Evolutionary conservation across 1,140 invertebrate genomes (phyloP).

Genomic region (Sarcophaga peregrina): DNA sequence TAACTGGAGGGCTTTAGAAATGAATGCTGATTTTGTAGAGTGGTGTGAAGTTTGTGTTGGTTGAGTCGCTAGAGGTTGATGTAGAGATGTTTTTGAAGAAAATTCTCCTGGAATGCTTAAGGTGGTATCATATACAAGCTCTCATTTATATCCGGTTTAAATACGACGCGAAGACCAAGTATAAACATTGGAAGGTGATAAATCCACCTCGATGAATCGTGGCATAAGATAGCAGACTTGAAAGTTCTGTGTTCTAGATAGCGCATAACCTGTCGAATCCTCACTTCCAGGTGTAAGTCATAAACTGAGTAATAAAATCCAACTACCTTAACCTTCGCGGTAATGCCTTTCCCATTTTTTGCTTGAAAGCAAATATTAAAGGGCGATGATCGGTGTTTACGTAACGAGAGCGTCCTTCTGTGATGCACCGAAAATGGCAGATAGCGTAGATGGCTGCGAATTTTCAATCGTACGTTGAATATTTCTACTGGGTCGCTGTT

Average conservation of each 20-base stretch:
- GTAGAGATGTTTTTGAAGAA: too few species aligned
- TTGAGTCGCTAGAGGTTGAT: too few species aligned
- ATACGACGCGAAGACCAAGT: conserved; percentile 60
- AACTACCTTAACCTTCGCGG: neutral
- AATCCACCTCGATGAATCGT: too few species aligned
- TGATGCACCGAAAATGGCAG: conserved; percentile 47
- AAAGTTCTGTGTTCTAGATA: conserved; percentile 49
- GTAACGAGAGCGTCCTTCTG: conserved; percentile 49
- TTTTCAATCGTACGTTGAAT: conserved; percentile 59
- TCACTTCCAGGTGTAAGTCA: neutral
- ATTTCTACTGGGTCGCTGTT: conserved; percentile 52
- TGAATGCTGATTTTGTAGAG: too few species aligned
- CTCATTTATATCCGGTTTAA: too few species aligned
- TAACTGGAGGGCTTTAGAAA: too few species aligned
- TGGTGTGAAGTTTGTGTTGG: too few species aligned
- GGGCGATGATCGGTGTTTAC: conserved; percentile 52
- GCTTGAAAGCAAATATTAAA: conserved; percentile 46
- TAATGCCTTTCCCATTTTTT: neutral
- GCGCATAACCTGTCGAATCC: neutral
- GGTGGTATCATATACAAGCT: too few species aligned
- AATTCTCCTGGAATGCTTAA: too few species aligned
- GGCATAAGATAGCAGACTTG: too few species aligned
- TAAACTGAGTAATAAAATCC: neutral
- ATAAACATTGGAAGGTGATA: too few species aligned
- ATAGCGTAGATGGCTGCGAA: conserved; percentile 57